Evolutionary conservation across 2,888 invertebrate genomes (phyloP).

Genomic region (Tetragonula carbonaria): DNA sequence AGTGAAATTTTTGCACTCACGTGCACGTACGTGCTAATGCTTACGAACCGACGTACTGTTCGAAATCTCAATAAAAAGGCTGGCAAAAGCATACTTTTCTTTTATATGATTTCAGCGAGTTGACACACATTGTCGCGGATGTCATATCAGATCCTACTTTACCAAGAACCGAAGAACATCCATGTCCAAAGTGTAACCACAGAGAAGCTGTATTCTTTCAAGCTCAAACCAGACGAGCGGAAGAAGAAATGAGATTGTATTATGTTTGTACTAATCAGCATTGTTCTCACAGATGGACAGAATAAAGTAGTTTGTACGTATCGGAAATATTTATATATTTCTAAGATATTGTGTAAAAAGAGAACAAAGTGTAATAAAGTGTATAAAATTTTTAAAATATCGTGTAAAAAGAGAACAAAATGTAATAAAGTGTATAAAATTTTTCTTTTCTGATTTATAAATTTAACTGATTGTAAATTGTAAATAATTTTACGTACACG

Average conservation of each 20-base stretch:
- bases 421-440: neutral
- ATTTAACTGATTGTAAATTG: no score
- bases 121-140: slow-evolving; percentile 99
- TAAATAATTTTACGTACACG: neutral
- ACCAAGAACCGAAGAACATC: slow-evolving; percentile 98
- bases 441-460: neutral
- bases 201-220: slow-evolving; percentile 99
- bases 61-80: neutral
- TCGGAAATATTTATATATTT: neutral
- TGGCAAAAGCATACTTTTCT: neutral
- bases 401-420: neutral
- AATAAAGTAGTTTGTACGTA: slow-evolving; percentile 85
- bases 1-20: slow-evolving; percentile 79
- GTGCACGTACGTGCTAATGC: no score
- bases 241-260: slow-evolving; percentile 99
- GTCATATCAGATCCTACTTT: slow-evolving; percentile 99
- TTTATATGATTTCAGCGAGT: slow-evolving; percentile 87
- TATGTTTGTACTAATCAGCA: slow-evolving; percentile 97
- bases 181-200: slow-evolving; percentile 97
- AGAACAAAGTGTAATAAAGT: neutral
- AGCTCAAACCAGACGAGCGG: slow-evolving; percentile 97
- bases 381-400: neutral
- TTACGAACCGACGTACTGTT: neutral
- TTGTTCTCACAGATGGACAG: slow-evolving; percentile 98
- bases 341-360: neutral